phyloP scores from a whole-genome alignment of 2,797 vertebrate genomes.

The Eupleurogrammus muticus region DNA sequence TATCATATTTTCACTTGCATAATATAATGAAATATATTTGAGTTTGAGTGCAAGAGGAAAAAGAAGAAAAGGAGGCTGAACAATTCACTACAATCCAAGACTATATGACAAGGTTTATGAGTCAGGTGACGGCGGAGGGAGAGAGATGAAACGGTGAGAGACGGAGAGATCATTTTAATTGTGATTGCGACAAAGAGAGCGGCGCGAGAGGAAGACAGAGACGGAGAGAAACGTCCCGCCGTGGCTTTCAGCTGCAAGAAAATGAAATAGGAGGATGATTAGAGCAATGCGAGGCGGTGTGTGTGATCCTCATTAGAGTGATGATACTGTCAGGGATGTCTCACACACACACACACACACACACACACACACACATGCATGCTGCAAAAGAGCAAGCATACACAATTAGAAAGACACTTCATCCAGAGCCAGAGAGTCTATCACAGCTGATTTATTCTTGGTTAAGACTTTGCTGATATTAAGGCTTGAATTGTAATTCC shows the following conservation, averaged over 20 bases:
- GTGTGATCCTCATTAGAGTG: constrained; percentile 59
- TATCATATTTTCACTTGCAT: no score
- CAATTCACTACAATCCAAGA: constrained; percentile 53
- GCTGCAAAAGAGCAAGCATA: not conserved
- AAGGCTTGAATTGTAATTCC: no score
- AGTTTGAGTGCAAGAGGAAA: constrained; percentile 21
- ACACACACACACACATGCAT: constrained; percentile 8
- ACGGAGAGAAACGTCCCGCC: constrained; percentile 25
- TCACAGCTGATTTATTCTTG: constrained; percentile 7
- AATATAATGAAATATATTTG: constrained; percentile 36
- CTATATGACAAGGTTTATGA: constrained; percentile 41
- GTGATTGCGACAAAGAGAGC: constrained; percentile 38
- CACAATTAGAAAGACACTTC: constrained; percentile 9
- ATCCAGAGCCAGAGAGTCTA: constrained; percentile 12
- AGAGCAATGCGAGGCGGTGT: constrained; percentile 47
- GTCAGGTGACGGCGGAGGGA: constrained; percentile 51
- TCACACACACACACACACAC: no score
- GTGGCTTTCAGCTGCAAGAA: constrained; percentile 39
- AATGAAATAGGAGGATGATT: constrained; percentile 63
- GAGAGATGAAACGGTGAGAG: constrained; percentile 35
- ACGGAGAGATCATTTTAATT: constrained; percentile 54
- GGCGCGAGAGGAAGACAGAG: constrained; percentile 50
- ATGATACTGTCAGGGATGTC: constrained; percentile 53
- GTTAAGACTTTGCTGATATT: no score
- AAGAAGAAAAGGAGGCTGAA: constrained; percentile 37